A percentile compares a stretch with the other conserved stretches of the same genome.
These are phyloP conservation scores for Urophycis tenuis DNA, from an alignment of 2,797 vertebrate genomes.

Conservation along the genomic window DNA sequence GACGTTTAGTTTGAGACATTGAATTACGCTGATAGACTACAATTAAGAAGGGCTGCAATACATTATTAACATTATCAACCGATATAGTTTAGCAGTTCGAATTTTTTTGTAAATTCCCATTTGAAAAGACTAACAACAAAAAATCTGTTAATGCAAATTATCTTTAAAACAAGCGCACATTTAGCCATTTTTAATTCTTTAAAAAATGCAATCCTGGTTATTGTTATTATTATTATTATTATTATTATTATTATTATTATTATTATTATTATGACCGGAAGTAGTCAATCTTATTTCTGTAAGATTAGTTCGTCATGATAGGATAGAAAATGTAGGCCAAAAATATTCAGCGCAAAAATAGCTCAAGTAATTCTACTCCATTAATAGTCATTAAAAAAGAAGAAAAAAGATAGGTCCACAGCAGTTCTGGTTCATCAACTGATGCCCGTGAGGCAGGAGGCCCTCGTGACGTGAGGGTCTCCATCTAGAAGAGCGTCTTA, in stretches of 20 bases:
- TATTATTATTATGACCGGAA: neutral
- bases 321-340: neutral
- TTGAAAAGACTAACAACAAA: neutral
- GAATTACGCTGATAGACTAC: neutral
- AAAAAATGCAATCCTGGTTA: neutral
- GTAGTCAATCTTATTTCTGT: neutral
- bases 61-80: neutral
- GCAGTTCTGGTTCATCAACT: neutral
- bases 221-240: neutral
- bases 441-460: neutral
- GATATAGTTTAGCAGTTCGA: neutral
- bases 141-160: neutral
- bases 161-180: neutral
- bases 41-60: neutral
- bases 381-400: too few species aligned
- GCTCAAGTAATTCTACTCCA: neutral
- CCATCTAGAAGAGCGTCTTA: neutral
- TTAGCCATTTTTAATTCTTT: neutral
- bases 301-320: neutral
- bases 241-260: neutral
- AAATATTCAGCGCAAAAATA: neutral
- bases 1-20: neutral
- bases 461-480: neutral
- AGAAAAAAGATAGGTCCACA: neutral
- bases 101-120: neutral